Evolutionary conservation across 2,797 vertebrate species (phyloP), one percentile per base, ranked within the genome.

Genomic region (Bufotes viridis): DNA sequence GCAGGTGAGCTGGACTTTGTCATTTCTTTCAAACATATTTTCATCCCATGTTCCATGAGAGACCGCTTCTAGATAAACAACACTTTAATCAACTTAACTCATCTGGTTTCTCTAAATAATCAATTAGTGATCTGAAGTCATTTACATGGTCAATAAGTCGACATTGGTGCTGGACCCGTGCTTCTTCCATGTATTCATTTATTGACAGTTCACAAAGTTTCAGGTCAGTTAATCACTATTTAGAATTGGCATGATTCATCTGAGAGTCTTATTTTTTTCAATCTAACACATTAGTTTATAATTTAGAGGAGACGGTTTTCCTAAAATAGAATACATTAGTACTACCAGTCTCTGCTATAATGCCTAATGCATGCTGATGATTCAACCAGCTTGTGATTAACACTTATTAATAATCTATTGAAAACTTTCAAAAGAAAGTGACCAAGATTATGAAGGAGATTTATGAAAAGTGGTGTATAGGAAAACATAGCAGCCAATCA

Each of bases 211-310:
- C 24, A 7, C 29, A 49, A 42, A 49, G 20, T 63, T 49, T 81
- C 11, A 49, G 79, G 22, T 49, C 79, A n/a, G 60, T 63, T 80
- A 80, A 80, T 80, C 26, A 13, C 26, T 80, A 80, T 42, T 49
- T 63, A 65, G 34, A 65, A 14, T 7, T n/a, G 0, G 10, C 24
- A 63, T 61, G 58, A 20, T 29, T 61, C 57, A 63, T 65, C 18
- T 14, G 34, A n/a, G 42, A 49, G 63, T 49, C 15, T 63, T 22
- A 42, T 22, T 26, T 34, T 63, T 81, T 42, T 18, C 18, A 79
- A 58, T 34, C 78, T 65, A 63, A 49, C 20, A 49, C 34, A 65
- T 63, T n/a, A 49, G 72, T 65, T 7, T 60, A 13, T 61, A 42
- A 63, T 81, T 42, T 34, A 60, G 13, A 42, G 4, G 26, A 79